Evolutionary conservation across 2,113 vertebrate genomes (phyloP), one percentile per base, ranked within the genome.

Genomic region (Talpa occidentalis): DNA sequence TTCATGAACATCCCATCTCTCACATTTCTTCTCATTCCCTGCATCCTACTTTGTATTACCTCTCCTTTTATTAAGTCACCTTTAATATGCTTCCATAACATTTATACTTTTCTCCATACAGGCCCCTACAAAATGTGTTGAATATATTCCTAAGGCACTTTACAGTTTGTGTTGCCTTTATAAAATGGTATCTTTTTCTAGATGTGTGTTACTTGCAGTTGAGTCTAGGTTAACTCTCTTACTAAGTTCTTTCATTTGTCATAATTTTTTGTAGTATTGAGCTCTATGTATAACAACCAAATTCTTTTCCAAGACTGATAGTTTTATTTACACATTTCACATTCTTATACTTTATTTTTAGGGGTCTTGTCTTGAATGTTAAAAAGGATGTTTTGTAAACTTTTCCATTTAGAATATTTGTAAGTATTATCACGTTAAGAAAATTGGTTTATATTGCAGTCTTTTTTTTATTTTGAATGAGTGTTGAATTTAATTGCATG

Each of bases 261-360:
- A 88, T 73, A 83, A 87, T 16, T 69, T 64, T 92, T 6, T 22
- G 22, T 37, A 60, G 37, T 28, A 26, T 76, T 77, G 28, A 24
- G 44, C 76, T 93, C 92, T 82, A n/a, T 56, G n/a, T 59, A 35
- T 40, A 67, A 49, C 10, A 94, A 77, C 21, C 47, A 93, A 94
- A 77, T 85, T 24, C n/a, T 90, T 81, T 89, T 95, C 56, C 93
- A 83, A 86, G 64, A 64, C 82, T 77, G 73, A 64, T 35, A n/a
- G 54, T 88, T 93, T 78, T 47, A 94, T 79, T 94, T 96, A 70
- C 32, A 91, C 24, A 70, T 76, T 93, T 35, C 85, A 69, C 84
- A 76, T 47, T 83, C 47, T 37, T 81, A 84, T n/a, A 37, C 10
- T 74, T 78, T 14, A 66, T 69, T 91, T 93, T 90, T 93, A 91